phyloP scores from a whole-genome alignment of 2,797 vertebrate genomes.

The Holocentrus rufus region DNA sequence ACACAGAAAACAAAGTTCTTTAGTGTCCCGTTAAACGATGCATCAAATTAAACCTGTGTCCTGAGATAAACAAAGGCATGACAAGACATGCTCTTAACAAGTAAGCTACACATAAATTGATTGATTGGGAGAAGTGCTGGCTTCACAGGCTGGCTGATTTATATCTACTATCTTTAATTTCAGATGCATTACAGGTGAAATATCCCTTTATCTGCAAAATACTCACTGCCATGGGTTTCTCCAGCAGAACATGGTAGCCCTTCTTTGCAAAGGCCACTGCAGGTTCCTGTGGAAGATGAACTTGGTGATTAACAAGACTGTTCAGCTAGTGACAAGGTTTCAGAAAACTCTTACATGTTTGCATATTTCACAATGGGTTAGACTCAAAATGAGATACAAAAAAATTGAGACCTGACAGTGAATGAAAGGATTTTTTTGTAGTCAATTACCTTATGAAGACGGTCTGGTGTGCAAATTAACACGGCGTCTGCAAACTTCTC shows the following conservation, averaged over 20 bases:
- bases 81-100: too few relatives aligned
- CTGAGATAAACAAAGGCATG: too few relatives aligned
- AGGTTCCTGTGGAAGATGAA: constrained; percentile 78
- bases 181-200: background rate
- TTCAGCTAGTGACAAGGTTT: too few relatives aligned
- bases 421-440: background rate
- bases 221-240: constrained; percentile 89
- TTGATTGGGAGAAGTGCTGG: too few relatives aligned
- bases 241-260: constrained; percentile 86
- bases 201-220: background rate
- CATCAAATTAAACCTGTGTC: too few relatives aligned
- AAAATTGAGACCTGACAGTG: background rate
- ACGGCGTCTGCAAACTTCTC: constrained; percentile 83
- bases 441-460: constrained; percentile 78
- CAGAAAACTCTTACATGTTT: background rate
- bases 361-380: background rate
- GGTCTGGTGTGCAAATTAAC: constrained; percentile 79
- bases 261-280: constrained; percentile 82
- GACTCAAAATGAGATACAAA: background rate
- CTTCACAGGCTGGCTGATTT: too few relatives aligned
- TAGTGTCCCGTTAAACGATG: too few relatives aligned
- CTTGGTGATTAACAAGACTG: background rate
- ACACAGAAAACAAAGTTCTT: background rate
- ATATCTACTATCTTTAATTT: too few relatives aligned
- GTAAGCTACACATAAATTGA: too few relatives aligned